A percentile compares a stretch with the other conserved stretches of the same genome.
phyloP scores from a whole-genome alignment of 2,113 vertebrate species.

The Panurus biarmicus region DNA sequence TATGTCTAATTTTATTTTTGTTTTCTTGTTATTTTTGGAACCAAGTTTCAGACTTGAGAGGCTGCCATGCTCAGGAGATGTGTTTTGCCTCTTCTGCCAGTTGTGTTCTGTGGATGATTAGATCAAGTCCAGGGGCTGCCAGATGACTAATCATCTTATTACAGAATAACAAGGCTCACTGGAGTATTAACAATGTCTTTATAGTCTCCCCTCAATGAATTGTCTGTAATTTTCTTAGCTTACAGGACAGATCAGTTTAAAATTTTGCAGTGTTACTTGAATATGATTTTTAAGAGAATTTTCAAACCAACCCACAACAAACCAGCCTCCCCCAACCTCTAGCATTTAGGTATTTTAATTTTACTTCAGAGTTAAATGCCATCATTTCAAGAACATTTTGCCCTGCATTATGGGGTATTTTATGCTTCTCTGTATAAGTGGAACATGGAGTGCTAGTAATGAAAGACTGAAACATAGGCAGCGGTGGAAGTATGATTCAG shows the following conservation, averaged over 20 bases:
- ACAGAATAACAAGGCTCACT: conserved; percentile 13
- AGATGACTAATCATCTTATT: conserved; percentile 48
- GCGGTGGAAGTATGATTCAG: background rate
- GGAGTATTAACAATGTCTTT: conserved; percentile 23
- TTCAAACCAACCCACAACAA: background rate
- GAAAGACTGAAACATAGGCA: background rate
- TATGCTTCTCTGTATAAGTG: background rate
- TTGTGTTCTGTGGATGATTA: conserved; percentile 36
- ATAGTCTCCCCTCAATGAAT: conserved; percentile 15
- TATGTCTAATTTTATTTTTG: background rate
- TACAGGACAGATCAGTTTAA: background rate
- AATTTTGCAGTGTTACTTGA: conserved; percentile 7
- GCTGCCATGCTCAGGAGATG: background rate
- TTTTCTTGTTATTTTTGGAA: conserved; percentile 26
- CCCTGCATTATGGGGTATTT: background rate
- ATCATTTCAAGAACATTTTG: background rate
- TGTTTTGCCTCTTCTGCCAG: conserved; percentile 16
- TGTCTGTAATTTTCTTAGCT: conserved; percentile 30
- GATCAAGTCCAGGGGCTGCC: conserved; percentile 9
- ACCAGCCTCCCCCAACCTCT: accelerated
- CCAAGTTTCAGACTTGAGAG: background rate
- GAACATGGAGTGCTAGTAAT: background rate
- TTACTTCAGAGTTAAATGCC: background rate
- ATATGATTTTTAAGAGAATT: background rate
- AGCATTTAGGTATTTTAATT: background rate